Conservation (phyloP, 2,888 invertebrate species). For the Parnassius orleans region DNA sequence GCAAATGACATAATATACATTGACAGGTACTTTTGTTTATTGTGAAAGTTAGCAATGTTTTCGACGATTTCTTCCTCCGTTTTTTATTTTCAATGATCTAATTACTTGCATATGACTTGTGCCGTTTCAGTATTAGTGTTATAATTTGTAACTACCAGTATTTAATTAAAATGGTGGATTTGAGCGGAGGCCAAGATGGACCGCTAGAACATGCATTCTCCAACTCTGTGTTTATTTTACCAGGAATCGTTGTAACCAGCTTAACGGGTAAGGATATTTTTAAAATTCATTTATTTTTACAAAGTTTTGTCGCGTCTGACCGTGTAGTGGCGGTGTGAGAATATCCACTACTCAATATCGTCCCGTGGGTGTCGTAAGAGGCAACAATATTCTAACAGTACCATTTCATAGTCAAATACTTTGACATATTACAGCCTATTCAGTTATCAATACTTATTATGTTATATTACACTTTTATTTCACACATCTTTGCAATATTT, state of each 20-base stretch:
- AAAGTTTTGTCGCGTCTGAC: neutral
- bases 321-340: neutral
- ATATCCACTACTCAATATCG: too few species aligned
- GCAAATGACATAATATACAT: too few species aligned
- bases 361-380: too few species aligned
- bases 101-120: conserved; percentile 26
- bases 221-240: conserved; percentile 92
- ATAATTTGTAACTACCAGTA: conserved; percentile 42
- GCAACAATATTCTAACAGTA: too few species aligned
- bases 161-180: conserved; percentile 87
- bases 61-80: too few species aligned
- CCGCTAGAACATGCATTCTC: conserved; percentile 93
- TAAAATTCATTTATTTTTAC: conserved; percentile 29
- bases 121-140: conserved; percentile 46
- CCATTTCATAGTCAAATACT: too few species aligned
- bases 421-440: too few species aligned
- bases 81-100: conserved; percentile 36
- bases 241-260: conserved; percentile 89
- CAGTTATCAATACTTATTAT: too few species aligned
- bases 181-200: conserved; percentile 89
- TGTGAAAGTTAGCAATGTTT: conserved; percentile 30
- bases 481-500: too few species aligned
- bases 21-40: conserved; percentile 28
- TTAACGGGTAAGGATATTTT: conserved; percentile 84
- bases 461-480: too few species aligned